Percentiles rank a stretch among this genome's conserved stretches.
Evolutionary conservation across 2,113 vertebrate genomes (phyloP).

Genomic region (Chionodraco myersi): DNA sequence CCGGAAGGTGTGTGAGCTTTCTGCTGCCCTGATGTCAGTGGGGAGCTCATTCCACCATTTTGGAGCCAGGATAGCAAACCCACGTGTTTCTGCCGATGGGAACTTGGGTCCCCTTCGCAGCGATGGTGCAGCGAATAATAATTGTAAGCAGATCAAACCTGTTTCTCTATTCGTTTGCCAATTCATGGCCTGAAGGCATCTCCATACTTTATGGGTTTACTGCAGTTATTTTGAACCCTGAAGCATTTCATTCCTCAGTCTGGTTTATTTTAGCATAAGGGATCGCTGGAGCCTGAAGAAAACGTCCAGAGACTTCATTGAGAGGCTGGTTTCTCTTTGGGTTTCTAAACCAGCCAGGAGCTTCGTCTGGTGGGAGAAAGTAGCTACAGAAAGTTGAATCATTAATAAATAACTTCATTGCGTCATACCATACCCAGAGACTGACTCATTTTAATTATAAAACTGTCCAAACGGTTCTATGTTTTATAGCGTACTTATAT

Average conservation of each 20-base stretch:
- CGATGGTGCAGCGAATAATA: too few relatives aligned
- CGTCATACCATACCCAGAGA: neutral
- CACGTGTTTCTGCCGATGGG: too few relatives aligned
- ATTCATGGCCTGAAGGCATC: conserved; percentile 30
- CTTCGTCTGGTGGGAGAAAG: conserved; percentile 2
- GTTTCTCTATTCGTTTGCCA: conserved; percentile 26
- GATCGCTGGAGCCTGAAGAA: conserved; percentile 26
- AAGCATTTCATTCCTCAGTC: conserved; percentile 29
- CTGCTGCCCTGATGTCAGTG: too few relatives aligned
- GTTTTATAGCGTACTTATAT: too few relatives aligned
- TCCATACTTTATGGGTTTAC: conserved; percentile 28
- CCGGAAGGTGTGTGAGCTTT: too few relatives aligned
- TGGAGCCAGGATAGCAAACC: too few relatives aligned
- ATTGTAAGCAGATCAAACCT: conserved; percentile 25
- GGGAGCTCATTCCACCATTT: too few relatives aligned
- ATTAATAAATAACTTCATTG: neutral
- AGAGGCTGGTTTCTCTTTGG: neutral
- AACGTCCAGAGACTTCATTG: conserved; percentile 10
- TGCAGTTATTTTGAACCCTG: conserved; percentile 41
- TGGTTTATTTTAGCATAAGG: conserved; percentile 17
- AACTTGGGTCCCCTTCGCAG: too few relatives aligned
- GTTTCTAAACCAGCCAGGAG: conserved; percentile 24
- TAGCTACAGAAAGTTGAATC: neutral
- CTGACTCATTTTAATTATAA: too few relatives aligned
- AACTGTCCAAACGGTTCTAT: too few relatives aligned